These are phyloP conservation scores for Neosilurus hyrtlii DNA, from an alignment of 2,797 vertebrate genomes.

Conservation along the genomic window DNA sequence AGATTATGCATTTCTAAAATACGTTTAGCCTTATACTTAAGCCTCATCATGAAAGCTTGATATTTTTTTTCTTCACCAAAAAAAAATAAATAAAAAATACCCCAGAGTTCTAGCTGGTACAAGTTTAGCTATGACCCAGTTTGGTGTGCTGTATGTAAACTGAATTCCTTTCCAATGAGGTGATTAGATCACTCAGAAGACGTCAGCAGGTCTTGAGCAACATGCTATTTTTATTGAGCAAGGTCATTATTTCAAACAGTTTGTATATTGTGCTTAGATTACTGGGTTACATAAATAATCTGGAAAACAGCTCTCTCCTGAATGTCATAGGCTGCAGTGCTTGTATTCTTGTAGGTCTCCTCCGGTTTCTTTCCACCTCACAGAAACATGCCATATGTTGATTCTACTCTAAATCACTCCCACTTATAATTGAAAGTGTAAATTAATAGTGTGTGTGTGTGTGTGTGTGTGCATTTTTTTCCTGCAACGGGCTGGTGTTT, in stretches of 20 bases:
- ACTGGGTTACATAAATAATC: background rate
- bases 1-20: background rate
- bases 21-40: background rate
- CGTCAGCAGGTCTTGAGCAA: slow-evolving; percentile 5
- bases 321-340: background rate
- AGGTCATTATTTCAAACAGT: slow-evolving; percentile 7
- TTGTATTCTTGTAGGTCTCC: background rate
- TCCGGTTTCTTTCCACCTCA: background rate
- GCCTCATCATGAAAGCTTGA: background rate
- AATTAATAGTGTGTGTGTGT: background rate
- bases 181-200: background rate
- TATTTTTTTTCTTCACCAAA: too few species aligned
- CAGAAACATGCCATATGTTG: background rate
- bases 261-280: background rate
- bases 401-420: background rate
- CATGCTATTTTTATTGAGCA: slow-evolving; percentile 13
- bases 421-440: background rate
- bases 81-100: background rate
- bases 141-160: slow-evolving; percentile 20
- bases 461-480: background rate
- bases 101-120: background rate
- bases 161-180: slow-evolving; percentile 22
- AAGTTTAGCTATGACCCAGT: slow-evolving; percentile 22
- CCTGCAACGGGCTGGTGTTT: background rate
- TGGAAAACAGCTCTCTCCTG: background rate